Evolutionary conservation across 2,797 vertebrate genomes (phyloP).

Genomic region (Sorex maritimensis): DNA sequence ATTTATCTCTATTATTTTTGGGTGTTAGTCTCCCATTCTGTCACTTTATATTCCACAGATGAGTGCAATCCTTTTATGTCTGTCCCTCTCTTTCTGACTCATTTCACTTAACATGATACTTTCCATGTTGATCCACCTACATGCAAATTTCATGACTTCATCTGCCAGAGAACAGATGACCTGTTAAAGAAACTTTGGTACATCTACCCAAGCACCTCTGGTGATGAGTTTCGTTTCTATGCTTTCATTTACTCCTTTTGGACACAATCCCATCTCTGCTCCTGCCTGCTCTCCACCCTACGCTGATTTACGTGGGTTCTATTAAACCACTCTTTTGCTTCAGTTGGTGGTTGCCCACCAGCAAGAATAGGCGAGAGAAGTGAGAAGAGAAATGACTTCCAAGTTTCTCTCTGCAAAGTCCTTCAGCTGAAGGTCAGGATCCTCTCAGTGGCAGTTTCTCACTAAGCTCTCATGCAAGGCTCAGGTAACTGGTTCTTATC

Average conservation of each 20-base stretch:
- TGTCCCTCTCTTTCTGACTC: too few relatives aligned
- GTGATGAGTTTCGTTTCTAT: background rate
- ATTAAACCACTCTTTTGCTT: background rate
- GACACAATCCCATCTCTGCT: background rate
- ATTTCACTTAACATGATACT: too few relatives aligned
- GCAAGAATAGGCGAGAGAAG: background rate
- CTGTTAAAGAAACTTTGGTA: too few relatives aligned
- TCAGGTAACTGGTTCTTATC: background rate
- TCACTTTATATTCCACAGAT: too few relatives aligned
- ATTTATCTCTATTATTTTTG: too few relatives aligned
- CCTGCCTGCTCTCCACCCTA: background rate
- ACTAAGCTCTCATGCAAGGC: background rate
- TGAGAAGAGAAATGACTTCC: background rate
- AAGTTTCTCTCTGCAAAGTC: background rate
- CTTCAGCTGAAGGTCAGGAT: background rate
- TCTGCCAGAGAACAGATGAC: too few relatives aligned
- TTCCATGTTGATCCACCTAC: too few relatives aligned
- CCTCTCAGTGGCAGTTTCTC: background rate
- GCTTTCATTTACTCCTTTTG: background rate
- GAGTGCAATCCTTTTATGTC: too few relatives aligned
- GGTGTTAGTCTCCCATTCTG: too few relatives aligned
- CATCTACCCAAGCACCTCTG: background rate
- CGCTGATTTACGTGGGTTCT: background rate
- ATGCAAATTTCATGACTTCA: too few relatives aligned
- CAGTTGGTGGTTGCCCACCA: background rate